Conservation (phyloP, 2,888 invertebrate genomes). For the Andrena hattorfiana region DNA sequence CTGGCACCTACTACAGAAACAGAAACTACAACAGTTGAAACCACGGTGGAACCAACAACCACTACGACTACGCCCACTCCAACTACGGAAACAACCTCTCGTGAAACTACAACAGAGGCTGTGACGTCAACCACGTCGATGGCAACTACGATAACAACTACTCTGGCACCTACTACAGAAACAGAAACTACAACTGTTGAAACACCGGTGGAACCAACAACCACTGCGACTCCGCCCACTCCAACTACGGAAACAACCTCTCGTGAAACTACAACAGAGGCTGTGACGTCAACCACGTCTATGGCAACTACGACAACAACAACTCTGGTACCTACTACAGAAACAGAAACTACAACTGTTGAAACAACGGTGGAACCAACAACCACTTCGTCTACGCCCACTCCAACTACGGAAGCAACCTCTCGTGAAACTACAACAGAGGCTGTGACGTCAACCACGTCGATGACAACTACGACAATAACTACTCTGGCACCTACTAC, state of each 20-base stretch:
- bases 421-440: not conserved
- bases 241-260: too few species aligned
- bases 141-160: not conserved
- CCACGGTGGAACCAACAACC: not conserved
- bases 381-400: not conserved
- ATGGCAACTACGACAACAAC: not conserved
- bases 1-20: not conserved
- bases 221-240: too few species aligned
- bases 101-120: too few species aligned
- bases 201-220: too few species aligned
- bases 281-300: too few species aligned
- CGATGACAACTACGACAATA: not conserved
- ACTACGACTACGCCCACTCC: not conserved
- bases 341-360: not conserved
- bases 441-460: not conserved
- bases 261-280: too few species aligned
- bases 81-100: too few species aligned
- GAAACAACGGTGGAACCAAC: too few species aligned
- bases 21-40: not conserved
- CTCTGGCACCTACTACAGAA: not conserved
- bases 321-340: not conserved
- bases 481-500: not conserved
- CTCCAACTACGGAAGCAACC: not conserved
- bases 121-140: too few species aligned
- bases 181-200: too few species aligned